Conservation (phyloP, 2,113 vertebrate species). For the Gallinago paraguaiae region DNA sequence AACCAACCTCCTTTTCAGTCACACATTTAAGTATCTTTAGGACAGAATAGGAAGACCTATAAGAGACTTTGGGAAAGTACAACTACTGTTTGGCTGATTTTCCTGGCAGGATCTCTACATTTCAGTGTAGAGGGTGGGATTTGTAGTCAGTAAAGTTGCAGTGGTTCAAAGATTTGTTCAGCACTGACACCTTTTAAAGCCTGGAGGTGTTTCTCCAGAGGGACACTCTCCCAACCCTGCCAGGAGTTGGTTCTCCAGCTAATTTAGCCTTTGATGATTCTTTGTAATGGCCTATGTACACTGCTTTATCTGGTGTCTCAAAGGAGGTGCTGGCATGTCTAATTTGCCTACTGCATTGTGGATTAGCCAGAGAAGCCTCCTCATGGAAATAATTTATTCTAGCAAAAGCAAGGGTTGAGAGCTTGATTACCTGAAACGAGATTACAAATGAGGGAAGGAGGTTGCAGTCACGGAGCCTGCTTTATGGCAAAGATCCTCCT, state of each 20-base stretch:
- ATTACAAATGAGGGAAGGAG: neutral
- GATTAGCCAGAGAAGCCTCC: neutral
- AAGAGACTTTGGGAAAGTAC: neutral
- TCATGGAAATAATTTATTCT: neutral
- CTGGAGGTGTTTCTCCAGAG: neutral
- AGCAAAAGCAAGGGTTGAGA: neutral
- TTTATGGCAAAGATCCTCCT: neutral
- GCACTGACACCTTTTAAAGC: neutral
- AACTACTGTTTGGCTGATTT: neutral
- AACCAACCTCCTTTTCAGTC: neutral
- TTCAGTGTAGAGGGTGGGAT: neutral
- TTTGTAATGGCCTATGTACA: neutral
- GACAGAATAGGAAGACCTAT: neutral
- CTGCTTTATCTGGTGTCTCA: neutral
- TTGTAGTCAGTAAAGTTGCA: neutral
- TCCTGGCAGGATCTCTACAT: neutral
- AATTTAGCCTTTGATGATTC: neutral
- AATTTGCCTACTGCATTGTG: neutral
- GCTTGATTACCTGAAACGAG: neutral
- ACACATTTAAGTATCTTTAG: neutral
- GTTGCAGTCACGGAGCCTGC: neutral
- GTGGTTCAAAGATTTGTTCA: neutral
- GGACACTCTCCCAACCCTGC: accelerated
- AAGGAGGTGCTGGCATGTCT: neutral
- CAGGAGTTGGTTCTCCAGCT: neutral